These are phyloP conservation scores for Celastrina argiolus DNA, from an alignment of 2,888 invertebrate species.

Conservation along the genomic window DNA sequence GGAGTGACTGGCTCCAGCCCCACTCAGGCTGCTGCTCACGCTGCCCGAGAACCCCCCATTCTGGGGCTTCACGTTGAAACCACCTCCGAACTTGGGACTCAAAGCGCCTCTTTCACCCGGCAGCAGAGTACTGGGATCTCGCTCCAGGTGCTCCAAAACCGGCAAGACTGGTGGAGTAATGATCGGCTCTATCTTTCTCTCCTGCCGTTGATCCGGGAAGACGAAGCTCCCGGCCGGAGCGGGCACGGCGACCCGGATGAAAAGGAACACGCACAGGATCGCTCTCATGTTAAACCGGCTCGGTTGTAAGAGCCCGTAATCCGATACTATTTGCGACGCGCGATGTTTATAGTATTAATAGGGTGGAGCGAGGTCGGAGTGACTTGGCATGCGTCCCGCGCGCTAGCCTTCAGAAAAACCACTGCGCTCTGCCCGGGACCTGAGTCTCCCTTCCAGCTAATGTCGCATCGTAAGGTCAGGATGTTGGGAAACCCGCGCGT, in stretches of 20 bases:
- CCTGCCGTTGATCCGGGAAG: slow-evolving; percentile 60
- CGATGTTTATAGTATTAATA: slow-evolving; percentile 72
- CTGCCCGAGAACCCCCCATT: slow-evolving; percentile 66
- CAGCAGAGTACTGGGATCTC: slow-evolving; percentile 68
- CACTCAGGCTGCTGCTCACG: slow-evolving; percentile 64
- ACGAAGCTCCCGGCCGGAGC: slow-evolving; percentile 60
- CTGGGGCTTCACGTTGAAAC: slow-evolving; percentile 62
- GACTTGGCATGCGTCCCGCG: slow-evolving; percentile 76
- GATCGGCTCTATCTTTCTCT: slow-evolving; percentile 61
- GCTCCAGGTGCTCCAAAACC: slow-evolving; percentile 67
- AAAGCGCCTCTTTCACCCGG: slow-evolving; percentile 49
- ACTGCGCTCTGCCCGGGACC: slow-evolving; percentile 66
- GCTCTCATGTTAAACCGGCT: slow-evolving; percentile 55
- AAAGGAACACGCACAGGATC: slow-evolving; percentile 52
- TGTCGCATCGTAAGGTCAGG: slow-evolving; percentile 28
- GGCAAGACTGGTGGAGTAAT: slow-evolving; percentile 74
- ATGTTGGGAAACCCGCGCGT: slow-evolving; percentile 59
- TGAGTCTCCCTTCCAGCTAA: slow-evolving; percentile 53
- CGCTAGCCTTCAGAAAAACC: slow-evolving; percentile 77
- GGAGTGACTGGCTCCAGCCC: slow-evolving; percentile 62
- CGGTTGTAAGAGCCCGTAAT: slow-evolving; percentile 24
- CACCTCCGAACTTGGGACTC: slow-evolving; percentile 61
- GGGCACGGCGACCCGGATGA: slow-evolving; percentile 38
- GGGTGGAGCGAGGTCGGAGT: slow-evolving; percentile 66
- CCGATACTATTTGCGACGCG: slow-evolving; percentile 57